phyloP scores from a whole-genome alignment of 1,140 invertebrate species.

The Drosophila yakuba region DNA sequence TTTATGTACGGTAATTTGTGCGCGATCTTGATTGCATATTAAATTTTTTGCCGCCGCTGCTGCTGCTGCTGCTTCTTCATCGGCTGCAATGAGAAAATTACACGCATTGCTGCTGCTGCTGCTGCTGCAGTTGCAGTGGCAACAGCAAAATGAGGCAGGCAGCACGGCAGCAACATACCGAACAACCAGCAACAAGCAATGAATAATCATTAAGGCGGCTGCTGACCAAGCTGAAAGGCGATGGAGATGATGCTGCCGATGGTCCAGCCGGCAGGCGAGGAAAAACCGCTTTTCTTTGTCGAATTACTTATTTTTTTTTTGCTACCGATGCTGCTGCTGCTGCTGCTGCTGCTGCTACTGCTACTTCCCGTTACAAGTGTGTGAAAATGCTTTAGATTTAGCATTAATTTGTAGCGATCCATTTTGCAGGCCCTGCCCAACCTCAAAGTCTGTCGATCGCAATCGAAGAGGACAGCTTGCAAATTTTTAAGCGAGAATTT shows the following conservation, averaged over 20 bases:
- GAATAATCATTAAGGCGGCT: constrained; percentile 80
- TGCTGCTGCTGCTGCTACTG: constrained; percentile 31
- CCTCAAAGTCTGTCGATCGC: constrained; percentile 63
- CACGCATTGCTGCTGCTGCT: constrained; percentile 62
- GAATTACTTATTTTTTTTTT: background rate
- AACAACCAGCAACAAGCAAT: constrained; percentile 58
- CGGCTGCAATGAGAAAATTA: constrained; percentile 78
- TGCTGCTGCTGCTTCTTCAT: constrained; percentile 23
- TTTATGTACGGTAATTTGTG: constrained; percentile 82
- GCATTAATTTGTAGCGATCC: constrained; percentile 75
- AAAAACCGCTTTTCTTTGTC: constrained; percentile 53
- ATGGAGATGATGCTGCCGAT: constrained; percentile 4
- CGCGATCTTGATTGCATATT: constrained; percentile 83
- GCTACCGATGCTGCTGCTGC: background rate
- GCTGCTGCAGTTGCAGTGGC: constrained; percentile 4
- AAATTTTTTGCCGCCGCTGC: constrained; percentile 47
- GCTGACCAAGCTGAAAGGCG: constrained; percentile 47
- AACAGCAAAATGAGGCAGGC: constrained; percentile 39
- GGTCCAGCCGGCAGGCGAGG: constrained; percentile 10
- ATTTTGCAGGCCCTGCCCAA: constrained; percentile 49
- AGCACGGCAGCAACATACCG: constrained; percentile 38
- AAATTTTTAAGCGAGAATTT: constrained; percentile 37
- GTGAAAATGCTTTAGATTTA: constrained; percentile 82
- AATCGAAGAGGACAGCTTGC: constrained; percentile 64
- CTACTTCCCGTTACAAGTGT: constrained; percentile 79